A percentile compares a stretch with the other conserved stretches of the same genome.
Evolutionary conservation across 1,140 invertebrate genomes (phyloP).

Genomic region (Bombus superbus): DNA sequence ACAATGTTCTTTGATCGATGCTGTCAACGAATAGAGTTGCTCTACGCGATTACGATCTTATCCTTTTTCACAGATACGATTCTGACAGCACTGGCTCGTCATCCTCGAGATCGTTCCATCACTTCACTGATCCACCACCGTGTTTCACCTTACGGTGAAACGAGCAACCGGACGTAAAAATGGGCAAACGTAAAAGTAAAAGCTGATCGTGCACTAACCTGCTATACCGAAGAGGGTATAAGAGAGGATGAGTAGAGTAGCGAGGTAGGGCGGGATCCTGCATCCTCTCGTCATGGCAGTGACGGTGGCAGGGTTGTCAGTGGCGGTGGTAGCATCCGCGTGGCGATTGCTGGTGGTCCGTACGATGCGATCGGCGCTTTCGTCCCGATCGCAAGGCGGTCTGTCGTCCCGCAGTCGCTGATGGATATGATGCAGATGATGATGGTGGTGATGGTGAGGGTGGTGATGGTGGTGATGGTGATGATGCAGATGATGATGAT

Average conservation of each 20-base stretch:
- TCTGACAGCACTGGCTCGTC: not conserved
- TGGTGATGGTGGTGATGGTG: conserved; percentile 14
- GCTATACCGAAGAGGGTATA: conserved; percentile 79
- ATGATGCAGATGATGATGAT: conserved; percentile 22
- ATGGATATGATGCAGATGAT: conserved; percentile 35
- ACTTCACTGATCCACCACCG: not conserved
- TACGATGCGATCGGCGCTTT: conserved; percentile 27
- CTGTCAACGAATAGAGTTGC: not conserved
- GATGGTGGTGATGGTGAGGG: conserved; percentile 8
- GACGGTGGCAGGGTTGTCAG: conserved; percentile 52
- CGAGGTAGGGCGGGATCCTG: conserved; percentile 77
- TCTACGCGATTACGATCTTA: not conserved
- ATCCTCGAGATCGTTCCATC: not conserved
- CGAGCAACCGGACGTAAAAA: no score
- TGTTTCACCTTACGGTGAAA: not conserved
- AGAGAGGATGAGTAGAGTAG: conserved; percentile 77
- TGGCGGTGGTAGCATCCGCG: conserved; percentile 26
- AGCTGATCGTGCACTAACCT: conserved; percentile 70
- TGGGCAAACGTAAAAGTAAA: not conserved
- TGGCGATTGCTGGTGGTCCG: conserved; percentile 31
- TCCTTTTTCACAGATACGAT: not conserved
- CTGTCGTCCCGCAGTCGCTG: conserved; percentile 51
- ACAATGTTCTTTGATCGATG: no score
- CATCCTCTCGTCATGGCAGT: conserved; percentile 70
- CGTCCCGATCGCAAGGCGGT: conserved; percentile 26